Conservation (phyloP, 35 echinoderm and acorn worm genomes). For the Holothuria glaberrima region DNA sequence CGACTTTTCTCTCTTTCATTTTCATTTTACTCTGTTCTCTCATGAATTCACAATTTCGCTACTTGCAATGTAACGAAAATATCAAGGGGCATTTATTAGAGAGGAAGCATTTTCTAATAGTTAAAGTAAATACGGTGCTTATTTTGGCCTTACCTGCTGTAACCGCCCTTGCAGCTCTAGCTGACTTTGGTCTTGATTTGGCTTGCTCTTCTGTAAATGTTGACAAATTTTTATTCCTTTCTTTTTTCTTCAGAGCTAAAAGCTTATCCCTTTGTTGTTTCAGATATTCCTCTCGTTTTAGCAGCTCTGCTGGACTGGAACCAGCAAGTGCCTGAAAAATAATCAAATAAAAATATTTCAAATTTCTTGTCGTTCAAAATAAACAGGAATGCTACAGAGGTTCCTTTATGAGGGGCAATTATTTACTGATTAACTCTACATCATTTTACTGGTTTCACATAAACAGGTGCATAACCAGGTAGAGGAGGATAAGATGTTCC, state of each 20-base stretch:
- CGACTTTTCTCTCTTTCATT: too few species aligned
- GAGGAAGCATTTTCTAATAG: too few species aligned
- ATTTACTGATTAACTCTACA: too few species aligned
- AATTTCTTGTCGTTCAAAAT: neutral
- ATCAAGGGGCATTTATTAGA: too few species aligned
- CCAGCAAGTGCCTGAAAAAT: conserved; percentile 43
- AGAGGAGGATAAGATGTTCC: too few species aligned
- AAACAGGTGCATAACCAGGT: too few species aligned
- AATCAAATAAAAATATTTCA: neutral
- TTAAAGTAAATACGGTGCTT: too few species aligned
- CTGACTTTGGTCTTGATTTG: conserved; percentile 81
- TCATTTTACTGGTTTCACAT: too few species aligned
- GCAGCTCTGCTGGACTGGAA: conserved; percentile 72
- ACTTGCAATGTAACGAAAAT: too few species aligned
- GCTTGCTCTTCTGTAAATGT: conserved; percentile 59
- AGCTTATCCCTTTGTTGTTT: conserved; percentile 88
- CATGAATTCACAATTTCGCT: too few species aligned
- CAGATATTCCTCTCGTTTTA: conserved; percentile 82
- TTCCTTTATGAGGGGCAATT: too few species aligned
- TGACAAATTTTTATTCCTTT: conserved; percentile 79
- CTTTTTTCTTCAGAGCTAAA: conserved; percentile 84
- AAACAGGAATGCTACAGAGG: neutral
- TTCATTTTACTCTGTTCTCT: too few species aligned
- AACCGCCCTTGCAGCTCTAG: conserved; percentile 78
- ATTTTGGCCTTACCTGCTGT: conserved; percentile 67